Evolutionary conservation across 2,888 invertebrate genomes (phyloP), one percentile per base, ranked within the genome.

Genomic region (Schrankia costaestrigalis): DNA sequence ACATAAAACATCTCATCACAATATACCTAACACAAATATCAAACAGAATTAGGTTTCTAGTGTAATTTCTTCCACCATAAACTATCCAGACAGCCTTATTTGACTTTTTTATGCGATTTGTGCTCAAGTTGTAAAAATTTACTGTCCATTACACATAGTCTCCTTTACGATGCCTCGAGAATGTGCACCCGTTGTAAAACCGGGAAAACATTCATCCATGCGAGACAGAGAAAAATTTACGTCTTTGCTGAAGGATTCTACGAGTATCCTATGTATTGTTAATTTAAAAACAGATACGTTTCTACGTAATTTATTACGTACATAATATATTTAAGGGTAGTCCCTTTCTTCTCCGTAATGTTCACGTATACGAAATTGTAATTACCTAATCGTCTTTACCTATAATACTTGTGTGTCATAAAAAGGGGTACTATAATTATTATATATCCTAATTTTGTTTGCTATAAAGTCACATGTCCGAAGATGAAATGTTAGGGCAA

Each of bases 101-200:
- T 63, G 64, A 45, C 52, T 56, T 56, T 54, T 66, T 66, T 67
- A 68, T 63, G 61, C 44, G 56, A 61, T 62, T 62, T 66, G 58
- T 63, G 68, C 65, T 59, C 42, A 50, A 55, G 69, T 51, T 54
- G 68, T 77, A 75, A 76, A 76, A 68, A 60, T 66, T 65, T 73
- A 73, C 55, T 69, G 56, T 52, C 61, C 55, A 57, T 74, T 66
- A 63, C 67, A 41, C 46, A 31, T 52, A 43, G 63, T 51, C 45
- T 58, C 45, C 58, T 72, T 75, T 75, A 76, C 70, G 73, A 71
- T 46, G 47, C 42, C 37, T 40, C 39, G 41, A 46, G 52, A 51
- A 47, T 52, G 57, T 57, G 65, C 60, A 52, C 54, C 62, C 56
- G 67, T 41, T 57, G 63, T 62, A 60, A 63, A 63, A 53, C 45